A percentile compares a stretch with the other conserved stretches of the same genome.
Conservation (phyloP, 2,797 vertebrate species). For the Rhinatrema bivittatum region DNA sequence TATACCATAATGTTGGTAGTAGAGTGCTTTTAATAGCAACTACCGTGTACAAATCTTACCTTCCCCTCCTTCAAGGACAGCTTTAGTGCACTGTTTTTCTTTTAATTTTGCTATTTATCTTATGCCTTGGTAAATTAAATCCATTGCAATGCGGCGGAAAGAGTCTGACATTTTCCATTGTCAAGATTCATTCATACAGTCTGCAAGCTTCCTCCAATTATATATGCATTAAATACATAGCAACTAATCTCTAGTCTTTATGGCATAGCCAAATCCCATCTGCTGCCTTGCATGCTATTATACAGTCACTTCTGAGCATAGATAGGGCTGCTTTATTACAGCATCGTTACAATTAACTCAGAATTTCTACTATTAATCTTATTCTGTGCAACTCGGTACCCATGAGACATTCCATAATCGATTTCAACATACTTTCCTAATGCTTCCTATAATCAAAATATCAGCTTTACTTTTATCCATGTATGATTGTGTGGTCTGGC, state of each 20-base stretch:
- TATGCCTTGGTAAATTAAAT: conserved; percentile 31
- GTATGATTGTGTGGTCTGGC: neutral
- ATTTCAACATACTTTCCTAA: conserved; percentile 22
- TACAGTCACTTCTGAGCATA: conserved; percentile 20
- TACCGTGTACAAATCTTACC: conserved; percentile 8
- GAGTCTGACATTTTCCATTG: conserved; percentile 28
- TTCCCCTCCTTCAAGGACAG: conserved; percentile 9
- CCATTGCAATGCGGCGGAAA: conserved; percentile 17
- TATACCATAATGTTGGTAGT: too few relatives aligned
- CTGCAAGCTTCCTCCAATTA: conserved; percentile 20
- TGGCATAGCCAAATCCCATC: conserved; percentile 16
- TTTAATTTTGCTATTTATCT: conserved; percentile 32
- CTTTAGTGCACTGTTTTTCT: conserved; percentile 24
- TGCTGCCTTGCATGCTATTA: conserved; percentile 16
- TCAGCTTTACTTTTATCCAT: conserved; percentile 13
- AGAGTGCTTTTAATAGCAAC: too few relatives aligned
- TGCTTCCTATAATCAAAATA: conserved; percentile 16
- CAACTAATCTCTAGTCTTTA: conserved; percentile 20
- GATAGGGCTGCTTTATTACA: conserved; percentile 13
- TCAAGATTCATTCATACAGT: conserved; percentile 25
- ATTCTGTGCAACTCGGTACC: conserved; percentile 1
- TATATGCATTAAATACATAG: conserved; percentile 16
- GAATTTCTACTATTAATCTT: conserved; percentile 20
- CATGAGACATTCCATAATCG: conserved; percentile 15
- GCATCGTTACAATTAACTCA: conserved; percentile 20